These are phyloP conservation scores for Trachurus trachurus DNA, from an alignment of 2,797 vertebrate genomes.

Conservation along the genomic window DNA sequence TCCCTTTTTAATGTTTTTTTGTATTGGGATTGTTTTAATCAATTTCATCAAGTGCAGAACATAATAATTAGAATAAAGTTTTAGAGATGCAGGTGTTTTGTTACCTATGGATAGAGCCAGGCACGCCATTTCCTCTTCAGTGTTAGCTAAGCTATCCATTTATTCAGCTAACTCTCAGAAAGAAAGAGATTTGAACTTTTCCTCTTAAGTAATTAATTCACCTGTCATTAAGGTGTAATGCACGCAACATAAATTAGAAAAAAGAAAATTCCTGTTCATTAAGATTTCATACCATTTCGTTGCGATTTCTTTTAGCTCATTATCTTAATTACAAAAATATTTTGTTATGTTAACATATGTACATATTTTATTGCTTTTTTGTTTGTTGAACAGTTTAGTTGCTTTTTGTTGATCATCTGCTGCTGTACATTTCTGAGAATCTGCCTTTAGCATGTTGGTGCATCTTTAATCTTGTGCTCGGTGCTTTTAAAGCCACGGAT, in stretches of 20 bases:
- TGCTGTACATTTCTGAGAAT: constrained; percentile 25
- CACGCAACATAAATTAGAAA: too few relatives aligned
- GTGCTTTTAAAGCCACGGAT: constrained; percentile 49
- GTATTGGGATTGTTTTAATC: too few relatives aligned
- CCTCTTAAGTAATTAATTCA: too few relatives aligned
- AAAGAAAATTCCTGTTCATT: constrained; percentile 1
- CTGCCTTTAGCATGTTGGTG: constrained; percentile 11
- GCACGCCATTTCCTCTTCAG: too few relatives aligned
- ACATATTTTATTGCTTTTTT: neutral
- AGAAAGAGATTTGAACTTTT: neutral
- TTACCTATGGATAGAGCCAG: too few relatives aligned
- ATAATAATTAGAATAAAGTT: too few relatives aligned
- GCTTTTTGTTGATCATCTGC: constrained; percentile 18
- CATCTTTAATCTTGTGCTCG: constrained; percentile 52
- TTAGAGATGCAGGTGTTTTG: too few relatives aligned
- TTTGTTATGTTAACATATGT: neutral
- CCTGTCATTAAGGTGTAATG: too few relatives aligned
- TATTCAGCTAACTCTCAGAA: neutral
- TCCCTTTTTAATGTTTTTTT: too few relatives aligned
- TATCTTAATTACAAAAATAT: neutral
- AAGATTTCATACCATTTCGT: neutral
- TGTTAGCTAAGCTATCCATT: neutral
- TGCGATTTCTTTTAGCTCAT: constrained; percentile 14
- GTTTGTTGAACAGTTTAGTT: constrained; percentile 24
- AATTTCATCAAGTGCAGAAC: too few relatives aligned